Base-by-base conservation (phyloP, 2,113 vertebrate species). In the Zosterops japonicus region DNA sequence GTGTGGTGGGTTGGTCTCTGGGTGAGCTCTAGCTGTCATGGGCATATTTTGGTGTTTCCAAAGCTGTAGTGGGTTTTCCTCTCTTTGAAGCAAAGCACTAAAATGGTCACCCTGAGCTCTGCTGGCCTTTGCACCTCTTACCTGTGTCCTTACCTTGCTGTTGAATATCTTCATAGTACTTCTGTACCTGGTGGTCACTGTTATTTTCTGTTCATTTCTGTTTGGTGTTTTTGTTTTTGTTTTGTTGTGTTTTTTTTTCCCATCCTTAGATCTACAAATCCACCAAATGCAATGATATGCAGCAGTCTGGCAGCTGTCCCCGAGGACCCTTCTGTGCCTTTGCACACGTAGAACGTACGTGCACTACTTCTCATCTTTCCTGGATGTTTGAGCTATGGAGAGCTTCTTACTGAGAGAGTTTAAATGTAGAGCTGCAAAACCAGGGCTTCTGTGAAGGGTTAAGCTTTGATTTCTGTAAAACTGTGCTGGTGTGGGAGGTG, bases 251-350 rank as follows among this genome's bases (percentile, higher is more conserved):
- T 59, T 7, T 7, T 44, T 76, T 72, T 86, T 56, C 31, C 56
- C 52, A 68, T 56, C 53, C 65, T 56, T 97, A 99, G 99, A 99
- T 99, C 97, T 99, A 99, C 97, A 99, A 99, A 95, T 99, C 99
- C 93, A 99, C 99, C 68, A 99, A 99, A 98, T 99, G 99, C 97
- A 99, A 99, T 59, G 99, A 99, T 90, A 99, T 99, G 98, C 99
- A 99, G 97, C 99, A 99, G 98, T 98, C 98, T 79, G 99, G 99
- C 95, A 99, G 98, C 98, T 99, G 99, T 95, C 99, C 99, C 86
- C 98, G 99, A 95, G 99, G 99, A 93, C 99, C 99, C n/a, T 99
- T 99, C 98, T 99, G 99, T 98, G 99, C 99, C 97, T 99, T 99
- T 91, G 99, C 99, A 97, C 99, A 99, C 15, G 96, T 99, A 93